Evolutionary conservation across 2,113 vertebrate genomes (phyloP).

Genomic region (Formicarius rufipectus): DNA sequence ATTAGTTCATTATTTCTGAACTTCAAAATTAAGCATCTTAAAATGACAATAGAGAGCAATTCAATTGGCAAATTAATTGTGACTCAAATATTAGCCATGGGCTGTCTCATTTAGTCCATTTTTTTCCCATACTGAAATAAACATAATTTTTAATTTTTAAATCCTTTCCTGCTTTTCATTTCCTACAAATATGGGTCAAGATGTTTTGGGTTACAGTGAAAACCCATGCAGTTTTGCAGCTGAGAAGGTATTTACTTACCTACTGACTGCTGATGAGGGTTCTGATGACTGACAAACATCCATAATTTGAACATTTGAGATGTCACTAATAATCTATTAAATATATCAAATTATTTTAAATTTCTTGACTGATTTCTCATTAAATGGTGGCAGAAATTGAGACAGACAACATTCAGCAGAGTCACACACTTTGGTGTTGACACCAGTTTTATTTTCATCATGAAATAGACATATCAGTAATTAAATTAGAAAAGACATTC

Average conservation of each 20-base stretch:
- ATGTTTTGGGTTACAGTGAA: not conserved
- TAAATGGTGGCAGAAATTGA: not conserved
- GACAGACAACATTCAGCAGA: not conserved
- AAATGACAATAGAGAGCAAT: not conserved
- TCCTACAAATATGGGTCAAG: not conserved
- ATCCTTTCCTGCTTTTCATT: not conserved
- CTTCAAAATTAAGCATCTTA: not conserved
- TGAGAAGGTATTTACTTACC: not conserved
- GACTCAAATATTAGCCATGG: not conserved
- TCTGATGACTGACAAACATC: not conserved
- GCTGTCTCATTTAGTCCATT: not conserved
- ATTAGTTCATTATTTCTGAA: not conserved
- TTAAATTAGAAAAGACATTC: not conserved
- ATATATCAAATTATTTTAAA: not conserved
- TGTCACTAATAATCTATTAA: not conserved
- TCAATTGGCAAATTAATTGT: not conserved
- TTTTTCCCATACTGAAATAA: not conserved
- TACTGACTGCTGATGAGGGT: not conserved
- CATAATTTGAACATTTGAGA: not conserved
- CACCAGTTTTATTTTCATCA: not conserved
- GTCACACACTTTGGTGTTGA: not conserved
- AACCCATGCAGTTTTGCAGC: not conserved
- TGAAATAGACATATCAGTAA: no score
- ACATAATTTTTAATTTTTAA: not conserved
- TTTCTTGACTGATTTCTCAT: not conserved